These are phyloP conservation scores for Daboia siamensis DNA, from an alignment of 2,113 vertebrate species.

Conservation along the genomic window DNA sequence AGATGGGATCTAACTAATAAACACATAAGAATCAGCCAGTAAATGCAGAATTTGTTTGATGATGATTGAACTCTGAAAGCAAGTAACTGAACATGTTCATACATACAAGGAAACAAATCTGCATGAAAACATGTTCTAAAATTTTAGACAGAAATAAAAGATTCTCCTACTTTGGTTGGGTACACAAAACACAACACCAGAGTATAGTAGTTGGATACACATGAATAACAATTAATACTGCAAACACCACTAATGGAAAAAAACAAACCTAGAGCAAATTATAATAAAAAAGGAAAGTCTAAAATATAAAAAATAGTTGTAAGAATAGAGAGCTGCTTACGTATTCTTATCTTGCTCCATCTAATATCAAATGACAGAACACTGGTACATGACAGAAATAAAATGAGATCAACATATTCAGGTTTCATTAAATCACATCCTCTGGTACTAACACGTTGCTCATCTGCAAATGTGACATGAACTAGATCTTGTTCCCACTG, in stretches of 20 bases:
- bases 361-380: background rate
- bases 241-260: background rate
- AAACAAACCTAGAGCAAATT: conserved; percentile 28
- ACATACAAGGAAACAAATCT: background rate
- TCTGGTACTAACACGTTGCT: background rate
- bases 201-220: background rate
- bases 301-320: conserved; percentile 33
- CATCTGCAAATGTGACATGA: background rate
- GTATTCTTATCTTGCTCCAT: background rate
- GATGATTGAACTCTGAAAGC: background rate
- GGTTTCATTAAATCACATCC: background rate
- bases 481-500: background rate
- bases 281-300: conserved; percentile 35
- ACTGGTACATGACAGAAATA: conserved; percentile 8
- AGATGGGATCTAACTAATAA: background rate
- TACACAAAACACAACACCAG: rapidly evolving
- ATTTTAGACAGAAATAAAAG: background rate
- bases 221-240: rapidly evolving
- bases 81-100: background rate
- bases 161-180: background rate
- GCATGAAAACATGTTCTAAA: background rate
- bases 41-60: background rate
- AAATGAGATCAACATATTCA: conserved; percentile 15
- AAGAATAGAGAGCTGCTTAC: background rate
- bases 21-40: background rate